Evolutionary conservation across 2,888 invertebrate genomes (phyloP).

Genomic region (Hedya salicella): DNA sequence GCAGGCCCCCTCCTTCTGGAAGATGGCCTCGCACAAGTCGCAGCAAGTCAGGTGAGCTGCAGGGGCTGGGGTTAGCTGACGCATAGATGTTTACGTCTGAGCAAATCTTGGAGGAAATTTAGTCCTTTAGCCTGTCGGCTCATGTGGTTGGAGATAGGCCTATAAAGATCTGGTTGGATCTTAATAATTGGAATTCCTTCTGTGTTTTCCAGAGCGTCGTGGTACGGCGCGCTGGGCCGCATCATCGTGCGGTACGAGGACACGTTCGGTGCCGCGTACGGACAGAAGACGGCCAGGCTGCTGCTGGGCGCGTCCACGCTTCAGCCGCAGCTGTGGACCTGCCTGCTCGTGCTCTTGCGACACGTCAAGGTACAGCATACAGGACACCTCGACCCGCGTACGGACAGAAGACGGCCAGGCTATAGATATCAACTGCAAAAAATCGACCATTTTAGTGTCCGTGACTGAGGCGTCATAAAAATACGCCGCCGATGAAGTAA

Average conservation of each 20-base stretch:
- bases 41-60: slow-evolving; percentile 55
- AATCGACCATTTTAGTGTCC: too few species aligned
- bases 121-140: too few species aligned
- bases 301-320: slow-evolving; percentile 43
- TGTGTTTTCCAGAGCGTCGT: slow-evolving; percentile 81
- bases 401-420: background rate
- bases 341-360: slow-evolving; percentile 85
- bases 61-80: slow-evolving; percentile 54
- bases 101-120: too few species aligned
- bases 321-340: slow-evolving; percentile 90
- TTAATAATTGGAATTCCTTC: too few species aligned
- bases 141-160: too few species aligned
- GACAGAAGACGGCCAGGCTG: slow-evolving; percentile 76
- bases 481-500: too few species aligned
- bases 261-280: slow-evolving; percentile 81
- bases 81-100: too few species aligned
- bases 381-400: too few species aligned
- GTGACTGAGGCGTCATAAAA: too few species aligned
- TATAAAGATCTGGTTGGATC: too few species aligned
- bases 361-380: slow-evolving; percentile 49
- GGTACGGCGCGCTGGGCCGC: slow-evolving; percentile 87
- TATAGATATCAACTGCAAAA: too few species aligned
- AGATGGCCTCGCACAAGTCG: slow-evolving; percentile 84
- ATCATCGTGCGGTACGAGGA: slow-evolving; percentile 84
- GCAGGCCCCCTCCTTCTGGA: slow-evolving; percentile 89